Evolutionary conservation across 2,888 invertebrate genomes (phyloP).

Genomic region (Metallyticus violacea): DNA sequence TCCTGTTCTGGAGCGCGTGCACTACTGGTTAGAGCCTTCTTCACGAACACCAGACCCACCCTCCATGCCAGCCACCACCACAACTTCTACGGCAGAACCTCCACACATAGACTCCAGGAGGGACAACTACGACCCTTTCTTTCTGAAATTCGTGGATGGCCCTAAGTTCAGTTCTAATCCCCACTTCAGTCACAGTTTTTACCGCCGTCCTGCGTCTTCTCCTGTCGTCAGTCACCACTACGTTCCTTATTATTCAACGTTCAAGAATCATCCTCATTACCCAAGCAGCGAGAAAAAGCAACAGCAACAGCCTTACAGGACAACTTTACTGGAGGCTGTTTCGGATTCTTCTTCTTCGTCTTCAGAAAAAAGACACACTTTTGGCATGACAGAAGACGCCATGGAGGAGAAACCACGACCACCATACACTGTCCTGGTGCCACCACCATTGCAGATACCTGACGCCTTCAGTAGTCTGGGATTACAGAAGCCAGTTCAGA

Average conservation of each 20-base stretch:
- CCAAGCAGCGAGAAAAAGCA: conserved; percentile 45
- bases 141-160: conserved; percentile 51
- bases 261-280: conserved; percentile 30
- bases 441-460: conserved; percentile 55
- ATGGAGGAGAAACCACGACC: background rate
- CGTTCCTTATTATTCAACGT: background rate
- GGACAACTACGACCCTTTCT: conserved; percentile 46
- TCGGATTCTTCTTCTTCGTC: conserved; percentile 37
- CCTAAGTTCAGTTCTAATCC: conserved; percentile 45
- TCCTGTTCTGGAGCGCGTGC: conserved; percentile 73
- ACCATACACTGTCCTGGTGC: conserved; percentile 66
- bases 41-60: conserved; percentile 54
- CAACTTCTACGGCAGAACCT: conserved; percentile 41
- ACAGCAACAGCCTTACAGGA: conserved; percentile 35
- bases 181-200: background rate
- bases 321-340: background rate
- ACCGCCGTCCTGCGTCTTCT: conserved; percentile 1
- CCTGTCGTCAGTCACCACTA: background rate
- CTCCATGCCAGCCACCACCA: conserved; percentile 46
- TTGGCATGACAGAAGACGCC: background rate
- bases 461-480: conserved; percentile 32
- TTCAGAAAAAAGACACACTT: conserved; percentile 35
- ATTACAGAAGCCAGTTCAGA: conserved; percentile 33
- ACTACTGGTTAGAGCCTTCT: conserved; percentile 73
- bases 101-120: conserved; percentile 42